phyloP scores from a whole-genome alignment of 2,113 vertebrate genomes.

The Tor tambroides region DNA sequence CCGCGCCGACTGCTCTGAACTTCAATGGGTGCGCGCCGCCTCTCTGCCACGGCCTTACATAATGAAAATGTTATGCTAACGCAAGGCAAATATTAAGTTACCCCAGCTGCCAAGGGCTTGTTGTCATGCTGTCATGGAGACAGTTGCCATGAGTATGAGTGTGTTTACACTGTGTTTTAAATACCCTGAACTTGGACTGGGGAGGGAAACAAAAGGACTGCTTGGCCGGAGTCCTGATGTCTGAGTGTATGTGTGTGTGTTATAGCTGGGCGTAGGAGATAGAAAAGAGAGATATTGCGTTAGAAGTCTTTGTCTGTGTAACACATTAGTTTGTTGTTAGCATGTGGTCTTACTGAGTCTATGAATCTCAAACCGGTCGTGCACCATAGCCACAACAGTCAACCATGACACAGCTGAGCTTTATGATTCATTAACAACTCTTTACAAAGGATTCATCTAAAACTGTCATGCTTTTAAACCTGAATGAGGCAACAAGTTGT shows the following conservation, averaged over 20 bases:
- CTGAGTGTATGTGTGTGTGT: slow-evolving; percentile 28
- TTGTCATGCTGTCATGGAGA: slow-evolving; percentile 58
- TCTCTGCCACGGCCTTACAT: slow-evolving; percentile 53
- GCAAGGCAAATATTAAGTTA: slow-evolving; percentile 58
- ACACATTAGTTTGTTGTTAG: slow-evolving; percentile 1
- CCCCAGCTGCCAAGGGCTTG: slow-evolving; percentile 53
- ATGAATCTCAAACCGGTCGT: neutral
- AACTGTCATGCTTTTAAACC: neutral
- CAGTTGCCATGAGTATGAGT: slow-evolving; percentile 57
- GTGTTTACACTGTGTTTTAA: slow-evolving; percentile 63
- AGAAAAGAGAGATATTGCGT: slow-evolving; percentile 35
- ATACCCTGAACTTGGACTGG: slow-evolving; percentile 52
- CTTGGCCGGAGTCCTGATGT: slow-evolving; percentile 37
- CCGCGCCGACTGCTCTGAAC: slow-evolving; percentile 32
- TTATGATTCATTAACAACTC: neutral
- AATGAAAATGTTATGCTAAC: slow-evolving; percentile 60
- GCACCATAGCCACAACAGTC: neutral
- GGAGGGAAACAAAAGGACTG: slow-evolving; percentile 44
- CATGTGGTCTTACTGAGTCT: neutral
- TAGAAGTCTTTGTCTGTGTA: slow-evolving; percentile 19
- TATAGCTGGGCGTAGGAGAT: slow-evolving; percentile 7
- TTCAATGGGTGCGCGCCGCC: slow-evolving; percentile 46
- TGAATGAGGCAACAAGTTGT: neutral
- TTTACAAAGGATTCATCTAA: neutral
- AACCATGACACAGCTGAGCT: slow-evolving; percentile 4